A percentile compares a stretch with the other conserved stretches of the same genome.
These are phyloP conservation scores for Coregonus sp. DNA, from an alignment of 2,797 vertebrate species.

Conservation along the genomic window DNA sequence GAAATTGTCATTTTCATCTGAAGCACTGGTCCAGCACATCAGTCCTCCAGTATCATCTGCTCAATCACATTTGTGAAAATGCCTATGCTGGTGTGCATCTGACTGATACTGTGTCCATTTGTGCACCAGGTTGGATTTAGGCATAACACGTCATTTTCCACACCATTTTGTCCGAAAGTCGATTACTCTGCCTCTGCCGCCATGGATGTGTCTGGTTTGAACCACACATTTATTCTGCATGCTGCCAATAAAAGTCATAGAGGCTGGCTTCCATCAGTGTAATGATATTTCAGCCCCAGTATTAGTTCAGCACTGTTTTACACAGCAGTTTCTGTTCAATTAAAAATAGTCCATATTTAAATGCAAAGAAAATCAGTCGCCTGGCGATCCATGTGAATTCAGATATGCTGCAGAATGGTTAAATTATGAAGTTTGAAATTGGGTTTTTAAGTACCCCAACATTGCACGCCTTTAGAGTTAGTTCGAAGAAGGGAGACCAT, in stretches of 20 bases:
- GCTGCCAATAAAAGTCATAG: slow-evolving; percentile 47
- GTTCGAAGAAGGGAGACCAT: slow-evolving; percentile 43
- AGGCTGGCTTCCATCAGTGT: slow-evolving; percentile 53
- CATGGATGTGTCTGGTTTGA: slow-evolving; percentile 62
- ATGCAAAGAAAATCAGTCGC: slow-evolving; percentile 49
- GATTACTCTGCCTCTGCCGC: slow-evolving; percentile 63
- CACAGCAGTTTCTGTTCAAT: slow-evolving; percentile 69
- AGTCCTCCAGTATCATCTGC: slow-evolving; percentile 51
- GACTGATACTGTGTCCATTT: slow-evolving; percentile 60
- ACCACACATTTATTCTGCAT: slow-evolving; percentile 61
- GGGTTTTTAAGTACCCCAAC: slow-evolving; percentile 56
- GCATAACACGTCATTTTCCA: slow-evolving; percentile 65
- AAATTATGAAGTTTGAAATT: slow-evolving; percentile 68
- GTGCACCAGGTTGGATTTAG: slow-evolving; percentile 51
- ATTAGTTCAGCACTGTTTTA: slow-evolving; percentile 70
- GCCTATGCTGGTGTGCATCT: slow-evolving; percentile 64
- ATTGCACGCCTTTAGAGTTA: slow-evolving; percentile 57
- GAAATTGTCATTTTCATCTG: slow-evolving; percentile 44
- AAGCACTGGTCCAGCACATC: slow-evolving; percentile 60
- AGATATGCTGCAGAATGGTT: slow-evolving; percentile 50
- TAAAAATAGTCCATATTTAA: slow-evolving; percentile 70
- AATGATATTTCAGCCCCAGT: slow-evolving; percentile 66
- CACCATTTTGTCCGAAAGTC: slow-evolving; percentile 72
- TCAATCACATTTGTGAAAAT: slow-evolving; percentile 69
- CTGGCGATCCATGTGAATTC: slow-evolving; percentile 58